Evolutionary conservation across 1,140 invertebrate species (phyloP).

Genomic region (Drosophila prosaltans): DNA sequence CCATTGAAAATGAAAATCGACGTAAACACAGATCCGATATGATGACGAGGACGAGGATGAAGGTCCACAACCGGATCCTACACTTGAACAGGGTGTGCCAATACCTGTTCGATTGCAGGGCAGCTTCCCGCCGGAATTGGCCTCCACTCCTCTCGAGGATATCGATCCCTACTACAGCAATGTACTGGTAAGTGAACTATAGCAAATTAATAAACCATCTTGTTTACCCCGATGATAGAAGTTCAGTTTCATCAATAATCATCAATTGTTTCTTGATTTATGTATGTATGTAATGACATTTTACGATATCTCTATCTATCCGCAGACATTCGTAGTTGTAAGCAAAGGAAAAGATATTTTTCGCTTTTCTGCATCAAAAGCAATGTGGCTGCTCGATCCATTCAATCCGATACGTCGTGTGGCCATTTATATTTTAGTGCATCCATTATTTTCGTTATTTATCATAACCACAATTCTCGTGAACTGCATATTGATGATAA

Average conservation of each 20-base stretch:
- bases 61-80: constrained; percentile 95
- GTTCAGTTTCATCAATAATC: too few relatives aligned
- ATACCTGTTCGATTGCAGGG: constrained; percentile 94
- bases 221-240: too few relatives aligned
- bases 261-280: too few relatives aligned
- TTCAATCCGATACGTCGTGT: constrained; percentile 98
- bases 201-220: too few relatives aligned
- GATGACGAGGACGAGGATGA: constrained; percentile 98
- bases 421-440: constrained; percentile 98
- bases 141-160: constrained; percentile 97
- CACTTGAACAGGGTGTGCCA: constrained; percentile 95
- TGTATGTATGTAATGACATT: neutral
- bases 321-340: constrained; percentile 98
- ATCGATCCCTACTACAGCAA: constrained; percentile 96
- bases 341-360: constrained; percentile 99
- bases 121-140: constrained; percentile 94
- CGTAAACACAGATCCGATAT: constrained; percentile 90
- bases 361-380: constrained; percentile 98
- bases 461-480: constrained; percentile 98
- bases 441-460: constrained; percentile 98
- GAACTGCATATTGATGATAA: constrained; percentile 99
- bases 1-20: neutral
- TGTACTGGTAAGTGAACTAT: constrained; percentile 88
- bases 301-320: constrained; percentile 29
- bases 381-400: constrained; percentile 96